Base-by-base conservation (phyloP, 2,797 vertebrate species). In the Sebastes matsubarae region DNA sequence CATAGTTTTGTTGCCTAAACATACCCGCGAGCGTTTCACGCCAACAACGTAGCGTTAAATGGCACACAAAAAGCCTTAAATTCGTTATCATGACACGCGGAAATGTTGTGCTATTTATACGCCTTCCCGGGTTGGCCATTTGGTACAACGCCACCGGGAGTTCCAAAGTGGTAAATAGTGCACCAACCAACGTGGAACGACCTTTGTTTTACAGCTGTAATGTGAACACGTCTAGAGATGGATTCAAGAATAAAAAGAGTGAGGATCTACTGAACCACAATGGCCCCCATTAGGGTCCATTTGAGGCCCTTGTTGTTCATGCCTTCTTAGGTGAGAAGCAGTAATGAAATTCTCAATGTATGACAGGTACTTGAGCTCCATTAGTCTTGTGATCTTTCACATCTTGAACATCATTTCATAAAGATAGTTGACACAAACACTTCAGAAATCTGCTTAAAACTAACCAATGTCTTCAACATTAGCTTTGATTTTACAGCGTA, bases 21-120 rank as follows among this genome's bases (percentile, higher is more conserved):
- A 20, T 20, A 52, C 3, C 4, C 18, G 8, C 3, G 18, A 50
- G 50, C 0, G 3, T 52, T 52, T 52, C 20, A n/a, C 0, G 0
- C 8, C 4, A 52, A 52, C 20, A 2, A 42, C 12, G 4, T 36
- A 13, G 36, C 36, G 4, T 13, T 46, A 14, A 46, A 46, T 46
- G 42, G 18, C 42, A 42, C 42, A 46, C 4, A 2, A 52, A n/a
- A 52, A 9, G 8, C 0, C 50, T 52, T 5, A 52, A n/a, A 52
- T 52, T 1, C 6, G 20, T 52, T n/a, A 52, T 52, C 20, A 52
- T n/a, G 50, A 52, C 20, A 52, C 8, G 1, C 8, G 14, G 2
- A 52, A 52, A 52, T 52, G 8, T n/a, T 10, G 20, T 52, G 50
- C 20, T 52, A 52, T 20, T 52, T 52, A 52, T n/a, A 52, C 20